phyloP scores from a whole-genome alignment of 2,888 invertebrate species.

The Nysson spinosus region DNA sequence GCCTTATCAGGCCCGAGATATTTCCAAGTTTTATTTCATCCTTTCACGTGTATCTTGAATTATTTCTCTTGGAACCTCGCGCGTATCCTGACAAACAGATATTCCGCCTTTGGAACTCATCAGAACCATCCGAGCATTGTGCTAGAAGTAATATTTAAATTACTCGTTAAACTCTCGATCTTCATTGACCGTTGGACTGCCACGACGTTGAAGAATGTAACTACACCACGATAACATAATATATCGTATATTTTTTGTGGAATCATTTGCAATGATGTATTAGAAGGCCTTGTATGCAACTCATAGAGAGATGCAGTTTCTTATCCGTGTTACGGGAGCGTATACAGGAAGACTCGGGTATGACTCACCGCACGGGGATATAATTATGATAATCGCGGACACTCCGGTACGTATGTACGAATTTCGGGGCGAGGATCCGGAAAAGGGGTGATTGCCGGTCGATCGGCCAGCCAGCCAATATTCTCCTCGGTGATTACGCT shows the following conservation, averaged over 20 bases:
- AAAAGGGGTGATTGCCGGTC: conserved; percentile 7
- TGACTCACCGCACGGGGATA: conserved; percentile 48
- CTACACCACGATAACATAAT: too few species aligned
- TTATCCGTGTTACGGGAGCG: conserved; percentile 11
- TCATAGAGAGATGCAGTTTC: conserved; percentile 22
- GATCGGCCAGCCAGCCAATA: conserved; percentile 27
- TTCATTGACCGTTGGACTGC: too few species aligned
- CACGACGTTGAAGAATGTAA: too few species aligned
- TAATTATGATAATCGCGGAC: conserved; percentile 50
- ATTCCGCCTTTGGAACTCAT: too few species aligned
- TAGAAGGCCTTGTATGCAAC: background rate
- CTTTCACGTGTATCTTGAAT: conserved; percentile 3
- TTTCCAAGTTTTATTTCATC: conserved; percentile 15
- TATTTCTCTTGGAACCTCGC: conserved; percentile 7
- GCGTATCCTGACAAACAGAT: too few species aligned
- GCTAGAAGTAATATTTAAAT: too few species aligned
- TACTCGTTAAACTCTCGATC: too few species aligned
- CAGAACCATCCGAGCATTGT: too few species aligned
- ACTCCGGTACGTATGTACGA: conserved; percentile 25
- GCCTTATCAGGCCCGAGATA: conserved; percentile 13
- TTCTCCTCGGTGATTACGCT: conserved; percentile 39
- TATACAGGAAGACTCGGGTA: conserved; percentile 12
- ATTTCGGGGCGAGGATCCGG: conserved; percentile 26
- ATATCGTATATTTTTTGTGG: conserved; percentile 14
- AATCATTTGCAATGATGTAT: conserved; percentile 14